Conservation (phyloP, 2,888 invertebrate genomes). For the Pheosia gnoma region DNA sequence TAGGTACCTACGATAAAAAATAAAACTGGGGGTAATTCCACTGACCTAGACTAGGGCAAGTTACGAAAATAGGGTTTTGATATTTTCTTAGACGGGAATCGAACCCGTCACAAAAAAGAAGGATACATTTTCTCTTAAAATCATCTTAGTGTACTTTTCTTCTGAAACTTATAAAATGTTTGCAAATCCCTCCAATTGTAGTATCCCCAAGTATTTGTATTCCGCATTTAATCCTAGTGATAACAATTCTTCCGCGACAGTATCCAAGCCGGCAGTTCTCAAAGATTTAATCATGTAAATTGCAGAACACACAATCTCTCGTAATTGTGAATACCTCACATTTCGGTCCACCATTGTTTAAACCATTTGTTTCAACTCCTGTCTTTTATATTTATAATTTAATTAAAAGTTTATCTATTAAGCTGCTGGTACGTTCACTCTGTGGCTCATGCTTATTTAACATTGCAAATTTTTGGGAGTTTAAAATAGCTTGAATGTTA, state of each 20-base stretch:
- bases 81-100: too few relatives aligned
- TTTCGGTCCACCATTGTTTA: constrained; percentile 7
- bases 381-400: constrained; percentile 36
- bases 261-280: not conserved
- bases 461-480: constrained; percentile 15
- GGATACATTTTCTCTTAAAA: too few relatives aligned
- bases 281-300: not conserved
- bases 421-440: constrained; percentile 17
- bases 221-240: not conserved
- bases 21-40: too few relatives aligned
- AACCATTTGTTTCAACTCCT: constrained; percentile 13
- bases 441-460: constrained; percentile 46
- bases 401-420: constrained; percentile 52
- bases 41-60: too few relatives aligned
- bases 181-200: not conserved
- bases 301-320: constrained; percentile 1
- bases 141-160: too few relatives aligned
- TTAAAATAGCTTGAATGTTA: too few relatives aligned
- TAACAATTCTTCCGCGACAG: not conserved
- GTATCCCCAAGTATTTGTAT: not conserved
- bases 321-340: constrained; percentile 8
- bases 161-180: too few relatives aligned
- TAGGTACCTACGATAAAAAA: too few relatives aligned
- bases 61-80: too few relatives aligned
- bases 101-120: too few relatives aligned